Evolutionary conservation across 2,113 vertebrate species (phyloP), one percentile per base, ranked within the genome.

Genomic region (Sapajus apella): DNA sequence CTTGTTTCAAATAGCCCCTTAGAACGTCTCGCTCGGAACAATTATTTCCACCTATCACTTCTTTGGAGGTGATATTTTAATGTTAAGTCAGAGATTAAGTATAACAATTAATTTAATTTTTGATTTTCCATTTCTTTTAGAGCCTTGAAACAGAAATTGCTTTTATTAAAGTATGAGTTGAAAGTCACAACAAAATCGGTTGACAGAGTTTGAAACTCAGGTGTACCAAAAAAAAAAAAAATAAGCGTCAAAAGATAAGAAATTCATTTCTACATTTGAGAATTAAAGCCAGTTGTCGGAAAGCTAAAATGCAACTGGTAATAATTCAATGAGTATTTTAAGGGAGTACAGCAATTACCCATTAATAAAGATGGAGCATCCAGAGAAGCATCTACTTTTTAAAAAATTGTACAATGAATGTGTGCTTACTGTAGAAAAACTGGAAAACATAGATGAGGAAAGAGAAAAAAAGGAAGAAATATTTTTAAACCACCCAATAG

Each of bases 131-230:
- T 55, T 97, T 91, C 92, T 68, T 97, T 95, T 98, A 87, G 4
- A 97, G 50, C 18, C 64, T 0, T 0, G 95, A 96, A 89, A 92
- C 17, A 45, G 92, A 96, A 98, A 91, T 68, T 72, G 55, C 52
- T 96, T 97, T 97, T 94, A 97, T 70, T 94, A 94, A 98, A 98
- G 82, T 88, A 87, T 87, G 14, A 93, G 80, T 96, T 70, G 18
- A 93, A 96, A 96, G 64, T 92, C 64, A 85, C 68, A 98, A 93
- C 90, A 94, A 94, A 96, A 94, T 58, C 52, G 40, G 25, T 56
- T 81, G 20, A 35, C 79, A 80, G 81, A 37, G 55, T 93, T 91
- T 91, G 87, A 95, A 96, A 95, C 94, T 64, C 43, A 85, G 89
- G 66, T 83, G n/a, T 43, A 73, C 27, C 23, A 58, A 87, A 47